Percentiles rank a stretch among this genome's conserved stretches.
Evolutionary conservation across 2,113 vertebrate species (phyloP).

Genomic region (Cephalopterus ornatus): DNA sequence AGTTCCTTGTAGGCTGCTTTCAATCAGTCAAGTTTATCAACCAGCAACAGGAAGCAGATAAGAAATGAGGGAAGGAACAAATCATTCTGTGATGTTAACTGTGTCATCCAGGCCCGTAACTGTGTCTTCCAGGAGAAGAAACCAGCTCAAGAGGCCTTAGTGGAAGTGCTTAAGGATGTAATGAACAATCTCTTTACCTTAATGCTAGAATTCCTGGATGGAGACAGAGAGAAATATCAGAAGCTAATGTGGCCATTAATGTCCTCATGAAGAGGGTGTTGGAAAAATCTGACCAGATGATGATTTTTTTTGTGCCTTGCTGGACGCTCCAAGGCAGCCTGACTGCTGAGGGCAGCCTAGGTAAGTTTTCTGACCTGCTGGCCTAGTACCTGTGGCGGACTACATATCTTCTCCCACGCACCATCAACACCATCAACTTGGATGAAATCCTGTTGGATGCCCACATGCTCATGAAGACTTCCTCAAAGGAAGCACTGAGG

Average conservation of each 20-base stretch:
- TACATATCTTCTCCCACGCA: slow-evolving; percentile 76
- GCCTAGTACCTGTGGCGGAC: slow-evolving; percentile 83
- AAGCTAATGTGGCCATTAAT: slow-evolving; percentile 78
- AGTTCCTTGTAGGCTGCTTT: slow-evolving; percentile 83
- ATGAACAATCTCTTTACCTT: slow-evolving; percentile 80
- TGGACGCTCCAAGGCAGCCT: slow-evolving; percentile 82
- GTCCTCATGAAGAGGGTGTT: slow-evolving; percentile 77
- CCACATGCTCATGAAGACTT: slow-evolving; percentile 78
- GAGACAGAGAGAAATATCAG: slow-evolving; percentile 76
- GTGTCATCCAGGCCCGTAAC: slow-evolving; percentile 78
- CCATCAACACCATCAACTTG: slow-evolving; percentile 72
- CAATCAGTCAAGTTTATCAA: slow-evolving; percentile 85
- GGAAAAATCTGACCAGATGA: slow-evolving; percentile 79
- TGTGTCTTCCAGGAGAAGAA: slow-evolving; percentile 77
- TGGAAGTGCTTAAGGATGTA: slow-evolving; percentile 80
- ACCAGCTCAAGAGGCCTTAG: slow-evolving; percentile 76
- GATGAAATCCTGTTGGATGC: slow-evolving; percentile 79
- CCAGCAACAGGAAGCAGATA: slow-evolving; percentile 80
- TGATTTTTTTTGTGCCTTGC: slow-evolving; percentile 77
- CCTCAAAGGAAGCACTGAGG: slow-evolving; percentile 80
- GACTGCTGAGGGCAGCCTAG: slow-evolving; percentile 62
- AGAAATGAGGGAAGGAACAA: slow-evolving; percentile 78
- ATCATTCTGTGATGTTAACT: slow-evolving; percentile 81
- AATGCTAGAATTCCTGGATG: slow-evolving; percentile 75
- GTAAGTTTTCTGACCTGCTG: slow-evolving; percentile 78